Percentiles rank a stretch among this genome's conserved stretches.
Evolutionary conservation across 2,888 invertebrate genomes (phyloP).

Genomic region (Aspidapion aeneum): DNA sequence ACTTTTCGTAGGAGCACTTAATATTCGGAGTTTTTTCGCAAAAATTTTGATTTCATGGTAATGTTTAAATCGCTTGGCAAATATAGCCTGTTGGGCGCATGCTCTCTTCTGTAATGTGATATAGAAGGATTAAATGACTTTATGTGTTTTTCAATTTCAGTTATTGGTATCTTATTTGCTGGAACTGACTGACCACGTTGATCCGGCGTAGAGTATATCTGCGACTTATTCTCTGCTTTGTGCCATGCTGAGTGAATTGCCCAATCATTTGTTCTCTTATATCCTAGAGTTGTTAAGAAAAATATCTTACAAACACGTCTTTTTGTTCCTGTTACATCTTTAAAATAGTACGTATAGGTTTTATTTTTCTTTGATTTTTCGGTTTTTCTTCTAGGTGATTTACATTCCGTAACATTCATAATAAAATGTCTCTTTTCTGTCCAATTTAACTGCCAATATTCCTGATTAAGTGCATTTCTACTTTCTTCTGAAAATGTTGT

Average conservation of each 20-base stretch:
- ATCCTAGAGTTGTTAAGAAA: conserved; percentile 14
- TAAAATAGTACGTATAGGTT: conserved; percentile 16
- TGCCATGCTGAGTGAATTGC: conserved; percentile 13
- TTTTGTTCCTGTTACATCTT: conserved; percentile 10
- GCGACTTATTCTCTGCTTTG: conserved; percentile 5
- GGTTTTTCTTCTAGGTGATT: conserved; percentile 15
- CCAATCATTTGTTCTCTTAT: conserved; percentile 18
- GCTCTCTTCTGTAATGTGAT: conserved; percentile 21
- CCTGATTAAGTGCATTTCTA: conserved; percentile 15
- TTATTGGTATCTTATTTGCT: conserved; percentile 17
- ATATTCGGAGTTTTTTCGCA: conserved; percentile 13
- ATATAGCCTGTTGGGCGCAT: conserved; percentile 18
- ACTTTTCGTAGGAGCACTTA: conserved; percentile 19
- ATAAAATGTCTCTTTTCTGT: conserved; percentile 16
- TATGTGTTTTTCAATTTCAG: conserved; percentile 16
- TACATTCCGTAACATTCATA: conserved; percentile 19
- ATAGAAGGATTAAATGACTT: conserved; percentile 18
- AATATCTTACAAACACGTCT: conserved; percentile 14
- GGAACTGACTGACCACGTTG: conserved; percentile 16
- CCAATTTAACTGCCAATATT: conserved; percentile 19
- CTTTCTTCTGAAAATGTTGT: conserved; percentile 15
- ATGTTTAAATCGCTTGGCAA: conserved; percentile 16
- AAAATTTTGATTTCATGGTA: conserved; percentile 17
- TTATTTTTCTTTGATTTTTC: conserved; percentile 16
- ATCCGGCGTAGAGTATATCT: conserved; percentile 8